Percentiles rank a stretch among this genome's conserved stretches.
These are phyloP conservation scores for Ciconia maguari DNA, from an alignment of 2,113 vertebrate genomes.

Conservation along the genomic window DNA sequence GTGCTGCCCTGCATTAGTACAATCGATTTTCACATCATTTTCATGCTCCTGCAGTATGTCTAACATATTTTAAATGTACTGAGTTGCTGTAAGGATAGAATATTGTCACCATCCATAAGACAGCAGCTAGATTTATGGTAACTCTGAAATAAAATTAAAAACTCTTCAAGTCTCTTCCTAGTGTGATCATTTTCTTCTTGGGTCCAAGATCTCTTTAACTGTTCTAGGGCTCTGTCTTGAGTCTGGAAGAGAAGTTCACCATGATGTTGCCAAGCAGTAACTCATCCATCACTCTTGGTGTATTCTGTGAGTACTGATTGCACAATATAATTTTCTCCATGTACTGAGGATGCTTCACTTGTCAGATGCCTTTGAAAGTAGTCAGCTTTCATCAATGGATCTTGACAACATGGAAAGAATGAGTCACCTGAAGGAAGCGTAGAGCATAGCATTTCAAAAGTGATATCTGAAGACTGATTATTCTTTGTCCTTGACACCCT, in stretches of 20 bases:
- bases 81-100: neutral
- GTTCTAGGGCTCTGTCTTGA: neutral
- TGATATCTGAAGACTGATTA: slow-evolving; percentile 74
- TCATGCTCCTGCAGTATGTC: neutral
- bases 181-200: neutral
- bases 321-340: slow-evolving; percentile 53
- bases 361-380: slow-evolving; percentile 66
- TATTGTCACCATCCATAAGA: slow-evolving; percentile 8
- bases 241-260: neutral
- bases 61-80: slow-evolving; percentile 14
- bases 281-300: slow-evolving; percentile 45
- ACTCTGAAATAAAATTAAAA: neutral
- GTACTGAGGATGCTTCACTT: slow-evolving; percentile 36
- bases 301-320: slow-evolving; percentile 32
- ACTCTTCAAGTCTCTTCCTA: neutral
- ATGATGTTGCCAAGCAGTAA: neutral
- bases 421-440: slow-evolving; percentile 72
- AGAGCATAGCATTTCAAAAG: slow-evolving; percentile 66
- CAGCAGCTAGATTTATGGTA: slow-evolving; percentile 34
- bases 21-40: slow-evolving; percentile 51
- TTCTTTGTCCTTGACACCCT: slow-evolving; percentile 75
- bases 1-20: neutral
- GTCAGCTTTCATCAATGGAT: slow-evolving; percentile 73
- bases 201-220: neutral
- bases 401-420: slow-evolving; percentile 70